Conservation (phyloP, 2,888 invertebrate species). For the Liopterus haemorrhoidalis region DNA sequence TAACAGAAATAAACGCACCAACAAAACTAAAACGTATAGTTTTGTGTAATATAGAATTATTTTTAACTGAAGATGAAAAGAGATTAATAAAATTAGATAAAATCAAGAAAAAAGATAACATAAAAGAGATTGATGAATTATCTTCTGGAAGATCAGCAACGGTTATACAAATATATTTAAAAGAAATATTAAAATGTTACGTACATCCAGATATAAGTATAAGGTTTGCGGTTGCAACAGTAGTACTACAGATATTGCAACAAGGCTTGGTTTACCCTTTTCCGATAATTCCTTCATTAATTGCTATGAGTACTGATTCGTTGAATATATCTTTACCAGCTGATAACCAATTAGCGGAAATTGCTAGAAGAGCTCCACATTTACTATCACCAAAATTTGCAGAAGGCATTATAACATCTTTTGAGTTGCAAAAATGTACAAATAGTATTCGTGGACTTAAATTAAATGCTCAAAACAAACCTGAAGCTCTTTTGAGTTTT, state of each 20-base stretch:
- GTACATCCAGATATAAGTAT: constrained; percentile 71
- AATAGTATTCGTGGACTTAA: constrained; percentile 68
- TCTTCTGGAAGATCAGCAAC: constrained; percentile 94
- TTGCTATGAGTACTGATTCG: constrained; percentile 88
- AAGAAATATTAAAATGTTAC: constrained; percentile 81
- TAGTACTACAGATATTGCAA: constrained; percentile 80
- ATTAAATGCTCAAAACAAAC: constrained; percentile 63
- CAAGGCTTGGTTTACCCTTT: constrained; percentile 89
- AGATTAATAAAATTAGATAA: constrained; percentile 88
- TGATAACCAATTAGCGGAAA: constrained; percentile 90
- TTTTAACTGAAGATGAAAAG: constrained; percentile 85
- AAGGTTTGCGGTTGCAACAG: constrained; percentile 77
- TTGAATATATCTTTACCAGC: constrained; percentile 83
- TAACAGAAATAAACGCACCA: constrained; percentile 58
- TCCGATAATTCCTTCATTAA: constrained; percentile 89
- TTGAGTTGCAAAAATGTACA: constrained; percentile 64
- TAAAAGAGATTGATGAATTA: constrained; percentile 95
- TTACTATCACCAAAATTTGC: constrained; percentile 92
- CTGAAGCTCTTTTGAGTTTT: constrained; percentile 77
- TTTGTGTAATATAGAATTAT: constrained; percentile 81
- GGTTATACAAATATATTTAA: constrained; percentile 87
- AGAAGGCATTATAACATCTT: constrained; percentile 80
- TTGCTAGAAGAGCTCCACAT: constrained; percentile 92
- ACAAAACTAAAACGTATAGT: constrained; percentile 75
- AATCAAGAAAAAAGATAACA: constrained; percentile 79